Conservation (phyloP, 1,140 invertebrate species). For the Drosophila quadrilineata region DNA sequence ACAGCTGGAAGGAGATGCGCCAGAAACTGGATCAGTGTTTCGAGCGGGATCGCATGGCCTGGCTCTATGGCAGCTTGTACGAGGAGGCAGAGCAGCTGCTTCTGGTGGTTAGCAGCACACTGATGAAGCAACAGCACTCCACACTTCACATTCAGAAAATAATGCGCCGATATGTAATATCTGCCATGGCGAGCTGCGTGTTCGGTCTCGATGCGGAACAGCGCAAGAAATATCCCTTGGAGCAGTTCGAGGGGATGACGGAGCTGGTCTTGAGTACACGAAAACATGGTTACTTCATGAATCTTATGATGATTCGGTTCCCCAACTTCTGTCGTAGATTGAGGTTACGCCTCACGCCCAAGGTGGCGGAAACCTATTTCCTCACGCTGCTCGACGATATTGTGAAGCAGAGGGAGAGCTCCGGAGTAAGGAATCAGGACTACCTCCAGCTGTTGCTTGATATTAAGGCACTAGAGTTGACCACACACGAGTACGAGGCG, state of each 20-base stretch:
- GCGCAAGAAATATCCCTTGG: conserved; percentile 48
- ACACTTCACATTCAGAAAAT: conserved; percentile 70
- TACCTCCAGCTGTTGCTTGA: conserved; percentile 83
- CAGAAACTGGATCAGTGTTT: conserved; percentile 85
- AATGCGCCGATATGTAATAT: conserved; percentile 62
- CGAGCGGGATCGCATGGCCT: conserved; percentile 84
- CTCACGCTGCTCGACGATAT: conserved; percentile 79
- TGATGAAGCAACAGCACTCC: conserved; percentile 54
- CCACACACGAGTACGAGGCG: conserved; percentile 57
- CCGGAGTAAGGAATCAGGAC: conserved; percentile 81
- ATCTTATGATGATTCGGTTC: conserved; percentile 61
- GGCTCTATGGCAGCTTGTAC: conserved; percentile 80
- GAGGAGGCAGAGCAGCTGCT: conserved; percentile 60
- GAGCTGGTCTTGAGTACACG: conserved; percentile 64
- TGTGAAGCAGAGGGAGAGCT: conserved; percentile 81
- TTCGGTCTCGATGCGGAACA: conserved; percentile 58
- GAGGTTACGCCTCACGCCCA: conserved; percentile 47
- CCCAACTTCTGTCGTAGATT: conserved; percentile 61
- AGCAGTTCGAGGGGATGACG: conserved; percentile 70
- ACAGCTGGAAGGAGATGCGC: conserved; percentile 85
- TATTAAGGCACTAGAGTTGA: conserved; percentile 52
- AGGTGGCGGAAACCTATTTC: conserved; percentile 81
- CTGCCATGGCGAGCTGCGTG: conserved; percentile 57
- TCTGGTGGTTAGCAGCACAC: conserved; percentile 38
- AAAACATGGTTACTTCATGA: conserved; percentile 66